phyloP scores from a whole-genome alignment of 2,797 vertebrate species.

The Pantherophis alleghaniensis region DNA sequence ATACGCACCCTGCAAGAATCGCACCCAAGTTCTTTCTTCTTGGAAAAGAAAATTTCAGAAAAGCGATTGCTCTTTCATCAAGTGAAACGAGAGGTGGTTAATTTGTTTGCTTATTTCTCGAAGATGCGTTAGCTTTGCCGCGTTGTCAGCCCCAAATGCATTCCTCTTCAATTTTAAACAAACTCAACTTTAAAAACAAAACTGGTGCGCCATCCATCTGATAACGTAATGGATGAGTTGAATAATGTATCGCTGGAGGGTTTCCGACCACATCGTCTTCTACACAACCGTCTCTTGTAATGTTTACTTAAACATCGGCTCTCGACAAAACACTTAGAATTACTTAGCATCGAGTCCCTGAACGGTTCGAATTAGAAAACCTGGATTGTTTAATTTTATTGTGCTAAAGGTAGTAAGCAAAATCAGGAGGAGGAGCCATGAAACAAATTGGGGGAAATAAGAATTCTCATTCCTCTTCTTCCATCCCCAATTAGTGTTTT shows the following conservation, averaged over 20 bases:
- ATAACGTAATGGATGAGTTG: conserved; percentile 68
- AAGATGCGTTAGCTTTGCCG: background rate
- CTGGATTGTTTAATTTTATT: conserved; percentile 62
- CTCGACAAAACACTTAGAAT: conserved; percentile 71
- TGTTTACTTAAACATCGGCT: conserved; percentile 72
- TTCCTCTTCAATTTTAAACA: conserved; percentile 47
- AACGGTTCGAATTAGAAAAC: conserved; percentile 65
- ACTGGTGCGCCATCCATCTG: conserved; percentile 59
- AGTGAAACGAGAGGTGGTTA: background rate
- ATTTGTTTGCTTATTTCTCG: background rate
- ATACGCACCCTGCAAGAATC: background rate
- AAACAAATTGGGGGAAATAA: background rate
- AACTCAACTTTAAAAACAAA: background rate
- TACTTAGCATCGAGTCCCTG: conserved; percentile 68
- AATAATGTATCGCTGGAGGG: conserved; percentile 71
- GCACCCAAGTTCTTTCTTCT: background rate
- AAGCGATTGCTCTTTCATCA: background rate
- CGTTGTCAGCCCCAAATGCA: background rate
- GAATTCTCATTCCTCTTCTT: background rate
- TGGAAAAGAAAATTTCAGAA: background rate
- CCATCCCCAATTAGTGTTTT: background rate
- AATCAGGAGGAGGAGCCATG: background rate
- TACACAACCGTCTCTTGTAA: conserved; percentile 69
- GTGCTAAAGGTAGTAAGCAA: conserved; percentile 38
- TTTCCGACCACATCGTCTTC: conserved; percentile 60